phyloP scores from a whole-genome alignment of 1,140 invertebrate species.

The Heliconius melpomene region DNA sequence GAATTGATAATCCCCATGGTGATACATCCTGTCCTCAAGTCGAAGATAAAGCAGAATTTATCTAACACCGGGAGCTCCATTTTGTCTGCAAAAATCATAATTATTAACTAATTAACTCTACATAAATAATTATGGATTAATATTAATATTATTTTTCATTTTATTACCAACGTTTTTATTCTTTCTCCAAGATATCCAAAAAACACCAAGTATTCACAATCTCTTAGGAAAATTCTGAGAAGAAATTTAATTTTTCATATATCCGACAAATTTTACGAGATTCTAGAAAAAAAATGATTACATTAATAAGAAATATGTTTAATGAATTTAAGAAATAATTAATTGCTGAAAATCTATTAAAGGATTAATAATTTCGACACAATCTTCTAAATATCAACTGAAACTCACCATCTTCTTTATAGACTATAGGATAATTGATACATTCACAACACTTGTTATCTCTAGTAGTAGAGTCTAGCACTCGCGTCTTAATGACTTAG shows the following conservation, averaged over 20 bases:
- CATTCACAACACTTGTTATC: slow-evolving; percentile 33
- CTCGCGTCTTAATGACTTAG: not conserved
- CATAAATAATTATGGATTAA: not conserved
- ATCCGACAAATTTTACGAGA: not conserved
- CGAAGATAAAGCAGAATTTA: slow-evolving; percentile 70
- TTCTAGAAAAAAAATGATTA: not conserved
- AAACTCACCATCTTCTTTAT: slow-evolving; percentile 47
- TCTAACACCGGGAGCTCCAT: slow-evolving; percentile 73
- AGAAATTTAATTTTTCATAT: not conserved
- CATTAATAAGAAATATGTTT: not conserved
- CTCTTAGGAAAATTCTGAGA: not conserved
- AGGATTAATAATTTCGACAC: too few species aligned
- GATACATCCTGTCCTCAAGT: slow-evolving; percentile 66
- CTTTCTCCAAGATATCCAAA: not conserved
- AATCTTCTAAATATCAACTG: not conserved
- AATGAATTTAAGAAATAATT: not conserved
- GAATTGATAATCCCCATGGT: slow-evolving; percentile 67
- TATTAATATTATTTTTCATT: not conserved
- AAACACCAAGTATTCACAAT: not conserved
- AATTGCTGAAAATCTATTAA: too few species aligned
- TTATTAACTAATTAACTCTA: not conserved
- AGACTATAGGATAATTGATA: slow-evolving; percentile 36
- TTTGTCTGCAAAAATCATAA: slow-evolving; percentile 49
- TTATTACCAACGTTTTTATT: not conserved
- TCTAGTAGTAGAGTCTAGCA: slow-evolving; percentile 11